Base-by-base conservation (phyloP, 2,113 vertebrate species). In the Amazona guildingii region DNA sequence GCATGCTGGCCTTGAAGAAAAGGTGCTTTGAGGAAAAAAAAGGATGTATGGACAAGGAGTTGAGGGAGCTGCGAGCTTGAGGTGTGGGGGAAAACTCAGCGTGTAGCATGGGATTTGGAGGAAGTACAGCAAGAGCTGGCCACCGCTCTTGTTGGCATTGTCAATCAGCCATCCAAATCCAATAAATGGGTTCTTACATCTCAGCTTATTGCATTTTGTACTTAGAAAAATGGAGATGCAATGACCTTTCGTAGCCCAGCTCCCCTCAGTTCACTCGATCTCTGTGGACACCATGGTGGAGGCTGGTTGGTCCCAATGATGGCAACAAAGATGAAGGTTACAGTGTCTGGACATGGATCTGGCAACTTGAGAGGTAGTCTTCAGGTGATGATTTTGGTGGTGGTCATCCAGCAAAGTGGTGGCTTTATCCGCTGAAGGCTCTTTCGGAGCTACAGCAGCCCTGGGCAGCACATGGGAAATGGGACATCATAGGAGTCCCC, bases 141-240 rank as follows among this genome's bases (percentile, higher is more conserved):
- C 17, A 5, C 4, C 0, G 1, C 19, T 78, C 35, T 48, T 51
- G 1, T n/a, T 17, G 6, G 35, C 2, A 1, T 59, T 61, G 52
- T 24, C 77, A 44, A 54, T 24, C 77, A 44, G 59, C 24, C 44
- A 66, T 41, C 9, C 27, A 62, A 70, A 86, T 52, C 49, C 28
- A 75, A 29, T 17, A 59, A 86, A 72, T 3, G 46, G 3, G 8
- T 46, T 72, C 92, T 70, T 63, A 77, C 88, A 59, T 29, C 20
- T 77, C 73, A 63, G 12, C 8, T 72, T 64, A 9, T 41, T 73
- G 73, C 25, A 16, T 76, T 90, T 84, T 68, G 48, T 57, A 41
- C 80, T 74, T 70, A 76, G 49, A 68, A 83, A 95, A 88, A 51
- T 6, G 8, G 68, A 88, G 35, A 31, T 62, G 57, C 19, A 31